These are phyloP conservation scores for Drosophila ustulata DNA, from an alignment of 2,888 invertebrate species.

Conservation along the genomic window DNA sequence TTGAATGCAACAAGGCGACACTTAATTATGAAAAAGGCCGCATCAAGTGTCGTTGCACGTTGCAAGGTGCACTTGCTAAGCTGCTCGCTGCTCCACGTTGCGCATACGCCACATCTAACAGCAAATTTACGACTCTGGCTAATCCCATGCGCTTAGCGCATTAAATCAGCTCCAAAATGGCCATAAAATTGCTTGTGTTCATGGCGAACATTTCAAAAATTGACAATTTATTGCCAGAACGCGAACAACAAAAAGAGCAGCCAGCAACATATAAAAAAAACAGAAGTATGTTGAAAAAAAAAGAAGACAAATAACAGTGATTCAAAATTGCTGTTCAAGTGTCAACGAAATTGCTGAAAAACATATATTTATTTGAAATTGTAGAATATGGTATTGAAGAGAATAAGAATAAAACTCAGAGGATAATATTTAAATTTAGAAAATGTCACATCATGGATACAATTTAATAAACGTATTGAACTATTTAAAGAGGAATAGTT, in stretches of 20 bases:
- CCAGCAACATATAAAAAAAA: slow-evolving; percentile 11
- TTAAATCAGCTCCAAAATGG: slow-evolving; percentile 75
- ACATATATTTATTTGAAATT: too few species aligned
- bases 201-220: slow-evolving; percentile 70
- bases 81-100: slow-evolving; percentile 15
- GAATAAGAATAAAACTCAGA: too few species aligned
- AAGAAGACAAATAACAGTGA: background rate
- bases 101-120: slow-evolving; percentile 52
- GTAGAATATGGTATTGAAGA: too few species aligned
- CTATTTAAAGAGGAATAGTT: too few species aligned
- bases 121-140: slow-evolving; percentile 63
- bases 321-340: background rate
- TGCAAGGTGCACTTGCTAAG: slow-evolving; percentile 12
- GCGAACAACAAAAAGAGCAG: slow-evolving; percentile 1
- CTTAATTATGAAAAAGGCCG: slow-evolving; percentile 75
- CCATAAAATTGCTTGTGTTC: slow-evolving; percentile 67
- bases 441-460: too few species aligned
- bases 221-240: slow-evolving; percentile 68
- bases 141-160: slow-evolving; percentile 73
- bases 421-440: too few species aligned
- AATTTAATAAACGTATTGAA: too few species aligned
- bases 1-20: slow-evolving; percentile 56
- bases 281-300: slow-evolving; percentile 7
- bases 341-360: background rate
- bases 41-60: slow-evolving; percentile 55